Evolutionary conservation across 1,140 invertebrate genomes (phyloP).

Genomic region (Watersipora subatra): DNA sequence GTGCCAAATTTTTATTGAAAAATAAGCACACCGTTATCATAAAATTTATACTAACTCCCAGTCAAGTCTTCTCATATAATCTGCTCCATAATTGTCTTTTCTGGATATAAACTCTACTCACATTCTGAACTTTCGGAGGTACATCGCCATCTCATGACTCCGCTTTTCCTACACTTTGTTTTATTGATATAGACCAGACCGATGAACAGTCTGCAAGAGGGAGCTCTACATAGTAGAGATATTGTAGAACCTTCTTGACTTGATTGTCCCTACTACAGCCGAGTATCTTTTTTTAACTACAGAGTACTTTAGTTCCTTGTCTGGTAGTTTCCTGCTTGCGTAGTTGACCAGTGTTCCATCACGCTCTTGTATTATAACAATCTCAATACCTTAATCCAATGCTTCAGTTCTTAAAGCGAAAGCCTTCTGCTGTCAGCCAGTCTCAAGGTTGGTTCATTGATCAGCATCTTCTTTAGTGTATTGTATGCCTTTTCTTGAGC

Average conservation of each 20-base stretch:
- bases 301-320: background rate
- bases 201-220: slow-evolving; percentile 1
- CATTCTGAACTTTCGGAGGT: background rate
- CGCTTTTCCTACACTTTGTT: background rate
- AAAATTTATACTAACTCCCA: too few relatives aligned
- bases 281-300: background rate
- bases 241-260: background rate
- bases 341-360: background rate
- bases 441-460: background rate
- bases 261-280: slow-evolving; percentile 4
- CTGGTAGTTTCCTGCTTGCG: background rate
- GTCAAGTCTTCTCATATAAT: background rate
- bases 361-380: slow-evolving; percentile 4
- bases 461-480: slow-evolving; percentile 2
- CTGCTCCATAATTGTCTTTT: background rate
- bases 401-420: slow-evolving; percentile 6
- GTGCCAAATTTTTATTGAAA: too few relatives aligned
- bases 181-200: background rate
- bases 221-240: background rate
- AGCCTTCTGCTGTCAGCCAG: slow-evolving; percentile 2
- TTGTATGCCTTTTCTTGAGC: background rate
- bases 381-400: slow-evolving; percentile 1
- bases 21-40: too few relatives aligned
- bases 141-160: slow-evolving; percentile 3
- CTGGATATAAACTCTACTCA: background rate